Percentiles rank a stretch among this genome's conserved stretches.
Evolutionary conservation across 2,888 invertebrate species (phyloP).

Genomic region (Eurytoma adleriae): DNA sequence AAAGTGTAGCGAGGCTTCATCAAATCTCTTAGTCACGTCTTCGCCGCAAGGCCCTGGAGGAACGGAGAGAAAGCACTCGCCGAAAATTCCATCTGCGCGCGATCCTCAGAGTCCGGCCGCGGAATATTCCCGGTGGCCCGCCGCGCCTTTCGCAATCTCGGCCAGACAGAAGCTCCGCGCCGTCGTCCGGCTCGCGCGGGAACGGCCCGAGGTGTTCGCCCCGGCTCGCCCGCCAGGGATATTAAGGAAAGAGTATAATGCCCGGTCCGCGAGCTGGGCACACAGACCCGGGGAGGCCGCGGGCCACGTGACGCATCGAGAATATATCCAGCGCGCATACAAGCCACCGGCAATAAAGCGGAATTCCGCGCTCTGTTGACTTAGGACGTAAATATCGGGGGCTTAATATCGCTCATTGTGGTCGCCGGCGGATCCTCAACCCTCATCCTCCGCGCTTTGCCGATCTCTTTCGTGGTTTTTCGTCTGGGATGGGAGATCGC

Average conservation of each 20-base stretch:
- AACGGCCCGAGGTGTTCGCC: slow-evolving; percentile 38
- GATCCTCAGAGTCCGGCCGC: background rate
- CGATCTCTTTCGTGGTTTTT: slow-evolving; percentile 12
- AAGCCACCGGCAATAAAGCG: slow-evolving; percentile 67
- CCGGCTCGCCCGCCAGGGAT: slow-evolving; percentile 20
- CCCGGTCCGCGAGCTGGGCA: slow-evolving; percentile 1
- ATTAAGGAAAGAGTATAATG: slow-evolving; percentile 52
- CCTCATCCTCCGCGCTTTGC: background rate
- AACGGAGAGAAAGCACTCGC: too few relatives aligned
- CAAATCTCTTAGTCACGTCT: too few relatives aligned
- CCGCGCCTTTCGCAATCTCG: slow-evolving; percentile 6
- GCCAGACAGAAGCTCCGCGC: background rate
- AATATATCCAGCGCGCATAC: slow-evolving; percentile 33
- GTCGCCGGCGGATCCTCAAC: slow-evolving; percentile 48
- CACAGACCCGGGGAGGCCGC: slow-evolving; percentile 13
- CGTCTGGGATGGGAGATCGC: background rate
- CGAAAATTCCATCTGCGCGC: too few relatives aligned
- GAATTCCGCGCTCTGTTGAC: slow-evolving; percentile 70
- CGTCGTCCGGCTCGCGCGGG: background rate
- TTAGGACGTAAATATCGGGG: slow-evolving; percentile 70
- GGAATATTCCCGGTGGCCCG: slow-evolving; percentile 1
- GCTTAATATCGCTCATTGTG: slow-evolving; percentile 72
- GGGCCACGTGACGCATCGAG: slow-evolving; percentile 54
- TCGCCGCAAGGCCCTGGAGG: too few relatives aligned
- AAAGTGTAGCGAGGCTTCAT: too few relatives aligned